phyloP scores from a whole-genome alignment of 2,113 vertebrate species.

The Colaptes auratus region DNA sequence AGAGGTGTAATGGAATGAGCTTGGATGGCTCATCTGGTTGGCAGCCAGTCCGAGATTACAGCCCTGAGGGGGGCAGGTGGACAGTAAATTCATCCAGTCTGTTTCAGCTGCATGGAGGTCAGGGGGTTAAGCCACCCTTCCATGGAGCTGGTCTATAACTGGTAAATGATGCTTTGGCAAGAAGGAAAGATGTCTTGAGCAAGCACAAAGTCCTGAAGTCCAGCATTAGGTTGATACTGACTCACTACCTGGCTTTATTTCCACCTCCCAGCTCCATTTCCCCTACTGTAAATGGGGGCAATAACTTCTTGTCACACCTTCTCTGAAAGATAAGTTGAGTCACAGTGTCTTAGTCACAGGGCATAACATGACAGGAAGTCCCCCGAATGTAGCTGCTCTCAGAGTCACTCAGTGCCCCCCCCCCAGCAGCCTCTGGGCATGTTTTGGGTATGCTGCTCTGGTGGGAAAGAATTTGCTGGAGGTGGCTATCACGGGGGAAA shows the following conservation, averaged over 20 bases:
- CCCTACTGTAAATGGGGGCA: neutral
- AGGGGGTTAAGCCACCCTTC: neutral
- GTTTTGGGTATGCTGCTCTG: neutral
- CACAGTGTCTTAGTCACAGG: neutral
- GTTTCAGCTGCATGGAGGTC: neutral
- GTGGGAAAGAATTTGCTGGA: neutral
- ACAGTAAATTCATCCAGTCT: neutral
- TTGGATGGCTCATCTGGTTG: neutral
- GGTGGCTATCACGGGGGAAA: neutral
- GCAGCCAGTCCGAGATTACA: neutral
- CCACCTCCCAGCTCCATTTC: neutral
- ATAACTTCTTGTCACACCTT: neutral
- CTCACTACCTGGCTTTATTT: neutral
- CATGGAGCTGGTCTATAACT: neutral
- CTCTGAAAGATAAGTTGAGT: neutral
- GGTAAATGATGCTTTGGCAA: neutral
- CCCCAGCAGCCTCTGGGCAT: fast-evolving
- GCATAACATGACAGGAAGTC: neutral
- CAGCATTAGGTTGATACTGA: neutral
- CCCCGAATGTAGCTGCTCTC: neutral
- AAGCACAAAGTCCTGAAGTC: neutral
- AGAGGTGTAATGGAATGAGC: neutral
- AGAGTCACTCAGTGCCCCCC: fast-evolving
- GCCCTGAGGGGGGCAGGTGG: neutral
- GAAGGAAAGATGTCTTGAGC: neutral